A percentile compares a stretch with the other conserved stretches of the same genome.
Conservation (phyloP, 2,113 vertebrate species). For the Brevimyrus niger region DNA sequence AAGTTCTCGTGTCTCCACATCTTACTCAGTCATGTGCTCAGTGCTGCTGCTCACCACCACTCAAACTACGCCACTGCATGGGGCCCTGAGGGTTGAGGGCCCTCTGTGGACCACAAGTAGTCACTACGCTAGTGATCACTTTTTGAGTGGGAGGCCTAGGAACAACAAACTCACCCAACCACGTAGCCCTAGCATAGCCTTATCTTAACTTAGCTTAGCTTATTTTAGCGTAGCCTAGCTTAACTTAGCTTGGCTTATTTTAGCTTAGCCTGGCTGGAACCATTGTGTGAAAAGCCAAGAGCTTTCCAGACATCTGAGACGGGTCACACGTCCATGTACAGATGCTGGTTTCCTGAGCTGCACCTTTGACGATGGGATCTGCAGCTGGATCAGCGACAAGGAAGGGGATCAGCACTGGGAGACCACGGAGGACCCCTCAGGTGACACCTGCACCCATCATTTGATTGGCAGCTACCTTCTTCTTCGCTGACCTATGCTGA, state of each 20-base stretch:
- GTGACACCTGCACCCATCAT: constrained; percentile 35
- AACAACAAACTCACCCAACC: not conserved
- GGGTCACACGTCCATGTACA: constrained; percentile 39
- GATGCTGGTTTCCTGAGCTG: constrained; percentile 79
- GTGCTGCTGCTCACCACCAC: not conserved
- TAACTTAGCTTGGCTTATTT: not conserved
- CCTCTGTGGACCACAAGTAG: not conserved
- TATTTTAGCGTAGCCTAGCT: not conserved
- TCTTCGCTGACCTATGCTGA: not conserved
- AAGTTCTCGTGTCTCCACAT: not conserved
- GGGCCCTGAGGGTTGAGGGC: not conserved
- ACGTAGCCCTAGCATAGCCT: not conserved
- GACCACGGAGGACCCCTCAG: constrained; percentile 64
- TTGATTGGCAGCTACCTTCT: not conserved
- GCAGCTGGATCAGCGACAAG: constrained; percentile 82
- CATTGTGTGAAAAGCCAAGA: not conserved
- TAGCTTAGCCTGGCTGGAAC: not conserved
- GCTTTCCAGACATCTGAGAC: not conserved
- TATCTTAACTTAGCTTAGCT: not conserved
- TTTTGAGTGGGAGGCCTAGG: not conserved
- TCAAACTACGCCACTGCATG: not conserved
- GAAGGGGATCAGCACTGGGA: constrained; percentile 85
- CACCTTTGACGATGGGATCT: constrained; percentile 83
- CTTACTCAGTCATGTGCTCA: not conserved
- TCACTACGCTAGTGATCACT: not conserved